Base-by-base conservation (phyloP, 2,113 vertebrate species). In the Epinephelus moara region DNA sequence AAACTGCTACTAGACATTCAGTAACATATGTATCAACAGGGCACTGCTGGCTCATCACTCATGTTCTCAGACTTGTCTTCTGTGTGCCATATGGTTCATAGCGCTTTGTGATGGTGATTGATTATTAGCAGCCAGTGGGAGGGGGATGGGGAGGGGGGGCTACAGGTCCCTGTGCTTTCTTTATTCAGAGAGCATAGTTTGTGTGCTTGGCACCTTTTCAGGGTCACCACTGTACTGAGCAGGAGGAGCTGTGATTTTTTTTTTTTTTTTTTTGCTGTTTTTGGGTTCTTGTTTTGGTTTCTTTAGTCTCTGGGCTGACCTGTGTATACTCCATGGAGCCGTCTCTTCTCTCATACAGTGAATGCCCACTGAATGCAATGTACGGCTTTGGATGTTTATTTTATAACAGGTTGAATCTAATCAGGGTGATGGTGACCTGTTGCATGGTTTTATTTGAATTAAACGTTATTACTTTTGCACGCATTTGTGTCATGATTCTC, bases 361-460 rank as follows among this genome's bases (percentile, higher is more conserved):
- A 85, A 85, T 9, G 55, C 84, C 82, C 89, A 85, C 84, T 89
- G 79, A 89, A 81, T 53, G 74, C 78, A 42, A 75, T 71, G 88
- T 90, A 88, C 9, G 87, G 79, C 86, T 75, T 88, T 88, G 83
- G 88, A 89, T 94, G 92, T 94, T 94, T 85, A 89, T 92, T 92
- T 93, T 91, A 73, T 92, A 91, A 91, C 23, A 75, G 86, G 85
- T 85, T 84, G 78, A 88, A 74, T 86, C 76, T 89, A 72, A 84
- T 91, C 86, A 84, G 88, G 92, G 88, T 88, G 88, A 88, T 27
- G 86, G 89, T 92, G 82, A 89, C 88, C 91, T 92, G 82, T 90
- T 87, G 91, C 92, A 93, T 94, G 92, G 83, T 92, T 92, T 91
- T 90, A 91, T 94, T 94, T 94, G 82, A 78, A 94, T 90, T 94